Base-by-base conservation (phyloP, 2,797 vertebrate genomes). In the Tenualosa ilisha region DNA sequence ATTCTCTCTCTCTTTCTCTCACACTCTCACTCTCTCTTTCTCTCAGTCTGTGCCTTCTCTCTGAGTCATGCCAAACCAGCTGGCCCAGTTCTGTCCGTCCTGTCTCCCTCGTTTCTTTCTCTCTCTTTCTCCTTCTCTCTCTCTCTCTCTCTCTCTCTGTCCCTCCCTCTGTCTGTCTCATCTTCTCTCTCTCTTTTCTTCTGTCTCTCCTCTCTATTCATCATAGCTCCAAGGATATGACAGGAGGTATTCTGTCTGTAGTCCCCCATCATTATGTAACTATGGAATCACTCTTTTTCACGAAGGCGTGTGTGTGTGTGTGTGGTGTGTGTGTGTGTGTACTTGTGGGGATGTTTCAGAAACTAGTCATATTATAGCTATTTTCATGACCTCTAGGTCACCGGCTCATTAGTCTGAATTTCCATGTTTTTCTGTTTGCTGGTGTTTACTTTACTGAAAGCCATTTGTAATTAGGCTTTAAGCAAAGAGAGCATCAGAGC, bases 51-150 rank as follows among this genome's bases (percentile, higher is more conserved):
- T 31, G 31, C 87, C 89, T 89, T 86, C 91, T 85, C 87, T 90
- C 89, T 90, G 40, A 65, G 8, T 84, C 22, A 31, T 49, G n/a
- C 92, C 91, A 87, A 89, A 93, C 92, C 90, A 92, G 20, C 92
- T 93, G 94, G 88, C 93, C 94, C 91, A 93, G 92, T 93, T 95
- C 92, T 93, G 92, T 94, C 93, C 92, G 53, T 89, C 68, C 89
- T 84, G 65, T 89, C 87, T 91, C 88, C 85, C 88, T 87, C 84
- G 85, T 88, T 20, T 83, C 85, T 40, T 56, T 68, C 46, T 54
- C 49, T 82, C 81, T 20, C 61, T 51, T 2, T 53, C 24, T 8
- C 50, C 50, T 31, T 40, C 56, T 31, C 43, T 91, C 89, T 91
- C 85, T 90, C 20, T 46, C 91, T 93, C 93, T 92, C 50, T 90